Evolutionary conservation across 1,140 invertebrate species (phyloP).

Genomic region (Zaprionus kolodkinae): DNA sequence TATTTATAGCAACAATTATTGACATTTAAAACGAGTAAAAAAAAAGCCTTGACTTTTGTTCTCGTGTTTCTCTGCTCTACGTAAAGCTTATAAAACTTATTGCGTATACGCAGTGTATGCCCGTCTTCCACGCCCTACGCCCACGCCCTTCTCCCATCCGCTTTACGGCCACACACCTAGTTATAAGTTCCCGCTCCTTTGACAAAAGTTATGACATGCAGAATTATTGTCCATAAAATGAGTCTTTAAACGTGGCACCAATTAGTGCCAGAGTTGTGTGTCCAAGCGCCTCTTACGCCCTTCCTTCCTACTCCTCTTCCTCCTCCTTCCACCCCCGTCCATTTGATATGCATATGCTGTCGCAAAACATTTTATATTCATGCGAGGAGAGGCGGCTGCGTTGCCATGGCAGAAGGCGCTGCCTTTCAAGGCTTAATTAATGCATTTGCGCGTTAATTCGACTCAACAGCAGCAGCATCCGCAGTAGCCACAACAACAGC

Average conservation of each 20-base stretch:
- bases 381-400: constrained; percentile 1
- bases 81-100: neutral
- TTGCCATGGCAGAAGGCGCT: constrained; percentile 48
- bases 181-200: neutral
- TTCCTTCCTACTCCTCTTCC: neutral
- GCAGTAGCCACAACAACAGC: constrained; percentile 17
- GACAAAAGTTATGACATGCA: constrained; percentile 11
- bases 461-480: constrained; percentile 32
- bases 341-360: constrained; percentile 25
- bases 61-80: neutral
- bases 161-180: no score
- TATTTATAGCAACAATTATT: neutral
- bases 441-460: constrained; percentile 76
- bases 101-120: constrained; percentile 31
- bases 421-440: constrained; percentile 74
- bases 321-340: no score
- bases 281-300: neutral
- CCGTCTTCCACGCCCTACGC: neutral
- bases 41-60: neutral
- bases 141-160: no score
- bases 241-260: constrained; percentile 30
- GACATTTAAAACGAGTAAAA: neutral
- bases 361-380: constrained; percentile 13
- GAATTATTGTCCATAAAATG: constrained; percentile 44
- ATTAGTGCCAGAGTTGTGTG: constrained; percentile 38